A percentile compares a stretch with the other conserved stretches of the same genome.
Conservation (phyloP, 2,888 invertebrate genomes). For the Rhogogaster chlorosoma region DNA sequence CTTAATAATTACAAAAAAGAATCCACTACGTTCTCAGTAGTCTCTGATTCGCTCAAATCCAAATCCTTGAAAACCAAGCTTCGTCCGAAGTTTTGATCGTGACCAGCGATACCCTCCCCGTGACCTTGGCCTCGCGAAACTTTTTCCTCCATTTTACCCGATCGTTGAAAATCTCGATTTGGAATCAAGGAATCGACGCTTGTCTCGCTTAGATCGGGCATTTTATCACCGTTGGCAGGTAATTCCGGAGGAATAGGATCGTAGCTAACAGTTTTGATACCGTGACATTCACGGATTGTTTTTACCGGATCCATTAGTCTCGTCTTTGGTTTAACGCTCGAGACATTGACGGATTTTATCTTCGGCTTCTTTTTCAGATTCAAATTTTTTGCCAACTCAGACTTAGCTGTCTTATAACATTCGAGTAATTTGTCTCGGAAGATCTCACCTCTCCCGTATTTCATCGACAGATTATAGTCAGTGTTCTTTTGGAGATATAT, state of each 20-base stretch:
- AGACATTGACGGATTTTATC: background rate
- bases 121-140: background rate
- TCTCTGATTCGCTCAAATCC: constrained; percentile 53
- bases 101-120: background rate
- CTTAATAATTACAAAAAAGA: background rate
- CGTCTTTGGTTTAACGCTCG: background rate
- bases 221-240: constrained; percentile 47
- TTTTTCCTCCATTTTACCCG: background rate
- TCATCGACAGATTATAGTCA: background rate
- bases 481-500: constrained; percentile 30
- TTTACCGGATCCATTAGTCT: background rate
- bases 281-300: constrained; percentile 61
- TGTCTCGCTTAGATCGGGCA: constrained; percentile 61
- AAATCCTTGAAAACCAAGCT: constrained; percentile 28
- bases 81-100: background rate
- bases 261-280: constrained; percentile 65
- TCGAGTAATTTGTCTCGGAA: constrained; percentile 31
- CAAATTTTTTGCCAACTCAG: constrained; percentile 8
- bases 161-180: constrained; percentile 32
- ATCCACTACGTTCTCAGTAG: background rate
- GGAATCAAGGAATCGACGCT: constrained; percentile 33
- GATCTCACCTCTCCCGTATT: background rate
- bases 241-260: constrained; percentile 50
- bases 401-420: constrained; percentile 10
- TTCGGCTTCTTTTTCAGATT: background rate